These are phyloP conservation scores for Trogon surrucura DNA, from an alignment of 2,113 vertebrate species.

Conservation along the genomic window DNA sequence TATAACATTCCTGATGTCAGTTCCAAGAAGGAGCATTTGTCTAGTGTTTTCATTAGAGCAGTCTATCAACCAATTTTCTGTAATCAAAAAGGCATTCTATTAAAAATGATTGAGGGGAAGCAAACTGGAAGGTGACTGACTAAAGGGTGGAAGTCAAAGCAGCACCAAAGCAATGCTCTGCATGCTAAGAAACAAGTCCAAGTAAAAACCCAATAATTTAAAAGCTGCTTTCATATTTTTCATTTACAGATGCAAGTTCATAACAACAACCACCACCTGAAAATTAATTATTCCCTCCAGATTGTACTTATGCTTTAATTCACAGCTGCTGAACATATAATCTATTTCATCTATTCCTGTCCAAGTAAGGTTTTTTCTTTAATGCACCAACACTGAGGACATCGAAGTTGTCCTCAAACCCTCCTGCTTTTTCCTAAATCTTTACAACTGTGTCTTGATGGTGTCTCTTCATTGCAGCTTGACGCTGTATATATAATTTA, in stretches of 20 bases:
- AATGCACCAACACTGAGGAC: background rate
- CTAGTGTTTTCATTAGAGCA: slow-evolving; percentile 40
- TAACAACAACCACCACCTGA: background rate
- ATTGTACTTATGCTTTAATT: background rate
- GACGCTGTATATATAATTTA: background rate
- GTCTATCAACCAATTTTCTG: slow-evolving; percentile 32
- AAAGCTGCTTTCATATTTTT: background rate
- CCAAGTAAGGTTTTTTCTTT: background rate
- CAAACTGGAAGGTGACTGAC: slow-evolving; percentile 21
- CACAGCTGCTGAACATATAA: background rate
- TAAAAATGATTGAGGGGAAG: background rate
- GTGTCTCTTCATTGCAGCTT: background rate
- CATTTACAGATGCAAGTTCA: background rate
- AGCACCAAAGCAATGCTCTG: background rate
- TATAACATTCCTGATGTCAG: slow-evolving; percentile 59
- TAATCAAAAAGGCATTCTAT: slow-evolving; percentile 29
- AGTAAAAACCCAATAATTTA: background rate
- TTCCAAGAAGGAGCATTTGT: slow-evolving; percentile 61
- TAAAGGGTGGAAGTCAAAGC: background rate
- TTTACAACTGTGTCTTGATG: background rate
- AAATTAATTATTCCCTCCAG: background rate
- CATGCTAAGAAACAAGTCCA: background rate
- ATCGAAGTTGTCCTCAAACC: background rate
- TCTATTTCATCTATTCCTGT: background rate
- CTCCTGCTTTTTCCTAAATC: background rate